Evolutionary conservation across 2,888 invertebrate genomes (phyloP), one percentile per base, ranked within the genome.

Genomic region (Drosophila subquinaria): DNA sequence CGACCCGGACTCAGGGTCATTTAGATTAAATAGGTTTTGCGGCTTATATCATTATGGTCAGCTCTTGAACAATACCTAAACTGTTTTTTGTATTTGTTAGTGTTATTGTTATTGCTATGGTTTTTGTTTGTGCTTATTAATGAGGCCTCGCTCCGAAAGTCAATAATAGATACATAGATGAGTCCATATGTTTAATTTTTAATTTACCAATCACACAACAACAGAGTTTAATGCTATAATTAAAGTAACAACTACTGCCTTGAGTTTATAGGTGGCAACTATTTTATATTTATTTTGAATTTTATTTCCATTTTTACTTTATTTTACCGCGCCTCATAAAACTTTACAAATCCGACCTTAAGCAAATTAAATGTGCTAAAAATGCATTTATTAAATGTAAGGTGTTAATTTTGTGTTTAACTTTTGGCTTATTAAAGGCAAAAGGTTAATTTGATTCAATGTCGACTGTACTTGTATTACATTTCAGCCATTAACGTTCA

Each of bases 1-100:
- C 40, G 11, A 45, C 20, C 50, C 56, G 30, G 13, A 30, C 56
- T 73, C 89, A 89, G 81, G 84, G 84, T 81, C 84, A 83, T 74
- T 81, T 63, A 57, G 84, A 78, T 83, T 69, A 80, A 77, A 79
- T 88, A 57, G 73, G 79, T 82, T 88, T 70, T 88, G 88, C 60
- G 88, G 86, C 86, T 76, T 65, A 70, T 73, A 70, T 70, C 85
- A 81, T 82, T 88, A 84, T 73, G 81, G 68, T 63, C 55, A 73
- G 43, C 65, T 63, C 66, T 76, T 67, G 68, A 84, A 78, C 87
- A 74, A 67, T 67, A 56, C 51, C 30, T 70, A 63, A 85, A 76
- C 66, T 61, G 68, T 70, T 70, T 67, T 71, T 38, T 38, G 67
- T 69, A 51, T 60, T 66, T 63, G 27, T 27, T 6, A 23, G 5